Percentiles rank a stretch among this genome's conserved stretches.
phyloP scores from a whole-genome alignment of 2,888 invertebrate genomes.

The Lithophane semibrunnea region DNA sequence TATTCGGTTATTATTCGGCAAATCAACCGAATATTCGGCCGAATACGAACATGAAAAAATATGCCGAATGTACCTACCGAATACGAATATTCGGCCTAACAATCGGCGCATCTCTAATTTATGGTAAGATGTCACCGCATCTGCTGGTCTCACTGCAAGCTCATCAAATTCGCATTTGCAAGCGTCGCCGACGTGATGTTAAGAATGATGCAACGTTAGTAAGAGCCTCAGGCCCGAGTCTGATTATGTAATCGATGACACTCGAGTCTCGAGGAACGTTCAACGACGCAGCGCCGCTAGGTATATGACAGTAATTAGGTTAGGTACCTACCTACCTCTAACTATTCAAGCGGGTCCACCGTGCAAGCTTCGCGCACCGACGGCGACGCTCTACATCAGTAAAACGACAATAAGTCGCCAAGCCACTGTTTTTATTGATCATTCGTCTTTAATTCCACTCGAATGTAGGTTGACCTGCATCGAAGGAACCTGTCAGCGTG shows the following conservation, averaged over 20 bases:
- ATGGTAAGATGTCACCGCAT: background rate
- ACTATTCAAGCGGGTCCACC: too few species aligned
- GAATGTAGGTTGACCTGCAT: constrained; percentile 19
- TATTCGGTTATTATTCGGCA: too few species aligned
- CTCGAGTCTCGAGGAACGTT: background rate
- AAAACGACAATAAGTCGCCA: background rate
- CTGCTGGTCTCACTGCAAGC: background rate
- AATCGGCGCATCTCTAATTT: too few species aligned
- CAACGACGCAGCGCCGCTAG: background rate
- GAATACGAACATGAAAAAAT: too few species aligned
- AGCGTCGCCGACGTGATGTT: background rate
- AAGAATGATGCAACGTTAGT: constrained; percentile 5
- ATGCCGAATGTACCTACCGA: too few species aligned
- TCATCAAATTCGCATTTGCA: constrained; percentile 33
- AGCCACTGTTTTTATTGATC: constrained; percentile 6
- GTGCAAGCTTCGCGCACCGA: background rate
- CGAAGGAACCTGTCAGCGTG: constrained; percentile 38
- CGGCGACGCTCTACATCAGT: background rate
- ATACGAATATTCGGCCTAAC: too few species aligned
- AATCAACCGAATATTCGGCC: too few species aligned
- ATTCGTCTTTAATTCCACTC: constrained; percentile 12
- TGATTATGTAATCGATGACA: background rate
- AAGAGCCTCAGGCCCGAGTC: background rate
- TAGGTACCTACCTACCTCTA: too few species aligned
- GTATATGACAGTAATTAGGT: too few species aligned